phyloP scores from a whole-genome alignment of 1,140 invertebrate genomes.

The Hylaeus anthracinus region DNA sequence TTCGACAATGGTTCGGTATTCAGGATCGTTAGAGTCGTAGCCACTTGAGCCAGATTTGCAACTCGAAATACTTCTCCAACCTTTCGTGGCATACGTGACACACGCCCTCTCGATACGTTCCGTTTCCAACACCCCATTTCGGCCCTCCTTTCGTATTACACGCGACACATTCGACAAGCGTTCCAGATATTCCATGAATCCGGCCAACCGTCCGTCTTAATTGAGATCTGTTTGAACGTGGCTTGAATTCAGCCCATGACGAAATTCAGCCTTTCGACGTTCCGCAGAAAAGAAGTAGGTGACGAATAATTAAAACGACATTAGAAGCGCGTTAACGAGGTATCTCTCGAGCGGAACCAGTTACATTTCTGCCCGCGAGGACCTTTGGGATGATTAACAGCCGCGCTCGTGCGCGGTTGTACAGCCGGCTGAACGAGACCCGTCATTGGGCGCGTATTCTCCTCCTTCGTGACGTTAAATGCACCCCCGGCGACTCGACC shows the following conservation, averaged over 20 bases:
- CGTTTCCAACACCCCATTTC: neutral
- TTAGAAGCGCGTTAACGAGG: slow-evolving; percentile 23
- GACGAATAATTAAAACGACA: slow-evolving; percentile 21
- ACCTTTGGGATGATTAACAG: slow-evolving; percentile 25
- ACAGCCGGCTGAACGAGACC: neutral
- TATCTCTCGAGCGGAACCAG: neutral
- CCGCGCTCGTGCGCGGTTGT: no score
- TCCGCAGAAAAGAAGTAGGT: slow-evolving; percentile 1
- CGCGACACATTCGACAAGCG: neutral
- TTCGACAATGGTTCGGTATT: slow-evolving; percentile 19
- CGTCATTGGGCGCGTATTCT: neutral
- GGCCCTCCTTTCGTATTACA: neutral
- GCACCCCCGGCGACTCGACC: neutral
- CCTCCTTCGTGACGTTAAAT: slow-evolving; percentile 22
- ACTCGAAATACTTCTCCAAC: neutral
- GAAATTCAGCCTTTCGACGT: neutral
- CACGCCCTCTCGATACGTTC: no score
- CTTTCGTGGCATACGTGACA: neutral
- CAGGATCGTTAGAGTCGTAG: neutral
- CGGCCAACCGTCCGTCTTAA: neutral
- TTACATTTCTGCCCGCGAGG: neutral
- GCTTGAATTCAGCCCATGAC: neutral
- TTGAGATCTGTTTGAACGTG: neutral
- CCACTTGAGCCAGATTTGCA: slow-evolving; percentile 28
- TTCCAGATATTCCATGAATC: neutral